A percentile compares a stretch with the other conserved stretches of the same genome.
Evolutionary conservation across 2,797 vertebrate genomes (phyloP).

Genomic region (Periparus ater): DNA sequence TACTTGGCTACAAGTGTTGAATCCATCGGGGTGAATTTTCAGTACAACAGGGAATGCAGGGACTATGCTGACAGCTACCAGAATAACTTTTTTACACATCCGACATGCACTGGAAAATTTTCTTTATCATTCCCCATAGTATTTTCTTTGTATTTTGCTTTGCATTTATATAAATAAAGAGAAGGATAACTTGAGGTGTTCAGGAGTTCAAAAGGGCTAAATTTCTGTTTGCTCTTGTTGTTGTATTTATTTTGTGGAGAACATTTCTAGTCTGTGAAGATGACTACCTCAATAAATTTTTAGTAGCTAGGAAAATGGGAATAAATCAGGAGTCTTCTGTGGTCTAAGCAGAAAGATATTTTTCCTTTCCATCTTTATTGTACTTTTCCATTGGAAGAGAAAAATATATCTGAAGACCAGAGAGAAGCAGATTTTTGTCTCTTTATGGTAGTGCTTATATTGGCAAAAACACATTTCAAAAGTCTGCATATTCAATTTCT

Average conservation of each 20-base stretch:
- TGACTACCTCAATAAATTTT: neutral
- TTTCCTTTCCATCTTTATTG: neutral
- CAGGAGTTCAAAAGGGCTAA: neutral
- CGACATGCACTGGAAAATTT: neutral
- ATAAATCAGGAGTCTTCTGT: neutral
- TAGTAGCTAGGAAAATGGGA: neutral
- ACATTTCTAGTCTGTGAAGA: neutral
- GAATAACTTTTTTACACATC: neutral
- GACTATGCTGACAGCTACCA: neutral
- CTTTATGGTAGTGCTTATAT: neutral
- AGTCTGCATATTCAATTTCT: neutral
- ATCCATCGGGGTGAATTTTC: neutral
- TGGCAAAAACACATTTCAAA: neutral
- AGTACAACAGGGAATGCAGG: neutral
- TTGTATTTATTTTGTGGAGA: neutral
- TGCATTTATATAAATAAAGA: neutral
- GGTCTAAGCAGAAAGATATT: neutral
- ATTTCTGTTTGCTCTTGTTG: neutral
- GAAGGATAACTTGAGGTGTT: neutral
- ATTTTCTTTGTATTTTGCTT: neutral
- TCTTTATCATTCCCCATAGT: neutral
- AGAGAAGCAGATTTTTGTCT: neutral
- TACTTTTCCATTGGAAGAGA: neutral
- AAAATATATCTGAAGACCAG: neutral
- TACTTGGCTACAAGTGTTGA: constrained; percentile 19